Base-by-base conservation (phyloP, 1,140 invertebrate species). In the Episyrphus balteatus region DNA sequence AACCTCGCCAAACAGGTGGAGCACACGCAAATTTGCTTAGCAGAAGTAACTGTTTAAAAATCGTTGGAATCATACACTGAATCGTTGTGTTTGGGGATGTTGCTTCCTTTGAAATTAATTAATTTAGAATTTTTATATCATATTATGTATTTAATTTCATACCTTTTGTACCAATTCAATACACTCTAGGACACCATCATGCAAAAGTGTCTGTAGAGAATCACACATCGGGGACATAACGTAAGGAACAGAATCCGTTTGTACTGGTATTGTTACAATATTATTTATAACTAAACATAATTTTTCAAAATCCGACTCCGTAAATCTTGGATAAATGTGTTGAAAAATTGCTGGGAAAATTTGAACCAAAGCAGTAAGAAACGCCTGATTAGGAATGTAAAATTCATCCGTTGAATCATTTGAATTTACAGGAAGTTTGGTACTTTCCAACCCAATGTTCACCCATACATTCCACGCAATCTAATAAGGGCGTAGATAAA, bases 321-420 rank as follows among this genome's bases (percentile, higher is more conserved):
- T 80, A 68, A 92, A 92, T 55, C 80, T 66, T 54, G 76, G 72
- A 72, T 86, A 84, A 51, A 95, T 88, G 60, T 93, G 87, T 51
- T 88, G 84, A 71, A 94, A 96, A 45, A 98, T 80, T 39, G 84
- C 82, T 14, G 92, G 91, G 67, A 97, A 94, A 61, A 94, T 94
- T 70, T 94, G 91, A 52, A 96, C 83, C 5, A 95, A 74, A 1
- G 92, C 87, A 1, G 92, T 92, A 19, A 98, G 76, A 71, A 95
- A 98, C 51, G 86, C 82, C 62, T 94, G 88, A 12, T 88, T 88
- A 2, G 92, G 92, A 51, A 91, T 79, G 66, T 91, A 93, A 49
- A 81, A 75, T 54, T 81, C 78, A 8, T 75, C 75, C 13, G 45
- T 56, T 30, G 61, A 58, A 32, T 64, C 64, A 42, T 62, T 55